Evolutionary conservation across 2,888 invertebrate genomes (phyloP).

Genomic region (Conchocele bisecta): DNA sequence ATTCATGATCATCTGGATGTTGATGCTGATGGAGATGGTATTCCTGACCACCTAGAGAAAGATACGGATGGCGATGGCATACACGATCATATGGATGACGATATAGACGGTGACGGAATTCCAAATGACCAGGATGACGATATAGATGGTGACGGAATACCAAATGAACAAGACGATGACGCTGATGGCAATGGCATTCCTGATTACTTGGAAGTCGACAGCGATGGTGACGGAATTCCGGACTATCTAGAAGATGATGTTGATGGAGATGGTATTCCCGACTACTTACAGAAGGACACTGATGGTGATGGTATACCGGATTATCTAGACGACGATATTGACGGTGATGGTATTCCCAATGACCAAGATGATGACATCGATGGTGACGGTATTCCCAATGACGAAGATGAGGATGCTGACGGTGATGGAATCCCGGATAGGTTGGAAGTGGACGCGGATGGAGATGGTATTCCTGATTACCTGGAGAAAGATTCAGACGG

Average conservation of each 20-base stretch:
- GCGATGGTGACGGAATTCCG: constrained; percentile 74
- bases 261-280: constrained; percentile 76
- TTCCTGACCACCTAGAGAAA: constrained; percentile 65
- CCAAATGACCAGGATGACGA: constrained; percentile 73
- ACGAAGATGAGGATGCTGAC: constrained; percentile 71
- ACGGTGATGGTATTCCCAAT: constrained; percentile 77
- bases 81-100: constrained; percentile 72
- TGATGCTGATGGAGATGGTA: constrained; percentile 76
- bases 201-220: constrained; percentile 66
- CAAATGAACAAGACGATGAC: constrained; percentile 69
- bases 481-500: constrained; percentile 74
- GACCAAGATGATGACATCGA: constrained; percentile 70
- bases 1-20: constrained; percentile 76
- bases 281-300: constrained; percentile 41
- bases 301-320: constrained; percentile 78
- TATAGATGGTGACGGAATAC: constrained; percentile 74
- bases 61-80: constrained; percentile 75
- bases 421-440: constrained; percentile 79
- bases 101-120: constrained; percentile 79
- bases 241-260: constrained; percentile 70
- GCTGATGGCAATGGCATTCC: constrained; percentile 80
- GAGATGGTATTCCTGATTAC: constrained; percentile 75
- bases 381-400: constrained; percentile 76
- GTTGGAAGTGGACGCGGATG: constrained; percentile 73
- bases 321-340: constrained; percentile 65